Evolutionary conservation across 2,797 vertebrate species (phyloP).

Genomic region (Crax fasciolata): DNA sequence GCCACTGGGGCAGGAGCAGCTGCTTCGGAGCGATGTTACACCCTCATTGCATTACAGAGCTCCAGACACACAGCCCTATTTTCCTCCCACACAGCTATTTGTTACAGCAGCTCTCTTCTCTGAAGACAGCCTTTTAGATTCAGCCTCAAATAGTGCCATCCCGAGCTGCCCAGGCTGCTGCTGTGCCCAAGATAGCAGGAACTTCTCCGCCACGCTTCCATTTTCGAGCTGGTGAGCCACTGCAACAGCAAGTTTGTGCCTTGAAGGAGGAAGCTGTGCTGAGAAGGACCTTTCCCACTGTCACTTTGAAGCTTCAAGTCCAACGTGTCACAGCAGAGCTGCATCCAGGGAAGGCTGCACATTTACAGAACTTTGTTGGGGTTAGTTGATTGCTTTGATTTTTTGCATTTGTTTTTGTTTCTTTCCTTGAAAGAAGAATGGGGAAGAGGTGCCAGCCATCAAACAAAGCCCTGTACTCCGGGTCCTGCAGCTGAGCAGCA

Average conservation of each 20-base stretch:
- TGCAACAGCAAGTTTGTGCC: neutral
- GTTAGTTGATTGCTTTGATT: neutral
- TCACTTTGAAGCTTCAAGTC: neutral
- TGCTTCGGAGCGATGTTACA: rapidly evolving
- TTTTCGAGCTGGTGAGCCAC: no score
- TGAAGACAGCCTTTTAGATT: neutral
- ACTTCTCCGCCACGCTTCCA: neutral
- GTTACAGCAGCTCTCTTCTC: neutral
- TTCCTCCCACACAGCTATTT: neutral
- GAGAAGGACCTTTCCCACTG: no score
- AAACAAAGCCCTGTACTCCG: rapidly evolving
- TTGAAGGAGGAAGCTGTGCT: neutral
- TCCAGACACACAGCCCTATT: rapidly evolving
- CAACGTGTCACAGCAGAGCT: no score
- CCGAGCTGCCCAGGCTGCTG: neutral
- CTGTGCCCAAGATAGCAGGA: neutral
- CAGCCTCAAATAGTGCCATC: neutral
- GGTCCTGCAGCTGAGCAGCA: neutral
- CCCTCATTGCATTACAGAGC: neutral
- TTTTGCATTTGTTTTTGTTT: neutral
- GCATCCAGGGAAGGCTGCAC: no score
- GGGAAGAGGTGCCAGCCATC: rapidly evolving
- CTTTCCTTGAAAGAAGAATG: rapidly evolving
- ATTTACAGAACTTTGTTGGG: no score
- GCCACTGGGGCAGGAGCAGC: neutral